phyloP scores from a whole-genome alignment of 2,888 invertebrate species.

The Chorisops tibialis region DNA sequence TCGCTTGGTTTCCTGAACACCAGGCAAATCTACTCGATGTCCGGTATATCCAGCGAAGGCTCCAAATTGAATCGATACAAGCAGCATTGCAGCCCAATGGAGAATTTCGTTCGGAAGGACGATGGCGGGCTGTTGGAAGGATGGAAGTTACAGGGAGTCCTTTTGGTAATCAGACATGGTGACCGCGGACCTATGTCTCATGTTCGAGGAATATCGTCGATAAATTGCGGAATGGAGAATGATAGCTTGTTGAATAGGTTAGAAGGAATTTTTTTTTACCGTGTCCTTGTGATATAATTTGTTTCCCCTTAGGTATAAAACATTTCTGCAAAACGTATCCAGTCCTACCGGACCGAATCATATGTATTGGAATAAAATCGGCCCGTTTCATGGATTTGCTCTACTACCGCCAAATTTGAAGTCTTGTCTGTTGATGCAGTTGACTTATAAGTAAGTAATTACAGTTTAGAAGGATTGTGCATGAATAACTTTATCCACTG shows the following conservation, averaged over 20 bases:
- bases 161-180: slow-evolving; percentile 81
- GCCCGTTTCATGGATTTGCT: slow-evolving; percentile 82
- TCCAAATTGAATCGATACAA: slow-evolving; percentile 63
- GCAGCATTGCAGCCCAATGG: slow-evolving; percentile 69
- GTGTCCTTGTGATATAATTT: slow-evolving; percentile 27
- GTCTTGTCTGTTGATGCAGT: slow-evolving; percentile 78
- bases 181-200: slow-evolving; percentile 85
- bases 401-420: slow-evolving; percentile 64
- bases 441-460: slow-evolving; percentile 64
- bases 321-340: slow-evolving; percentile 46
- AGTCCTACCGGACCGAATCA: slow-evolving; percentile 53
- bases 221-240: slow-evolving; percentile 67
- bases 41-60: slow-evolving; percentile 53
- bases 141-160: slow-evolving; percentile 54
- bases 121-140: slow-evolving; percentile 60
- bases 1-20: slow-evolving; percentile 40
- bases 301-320: slow-evolving; percentile 45
- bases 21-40: slow-evolving; percentile 33
- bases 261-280: neutral
- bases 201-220: slow-evolving; percentile 70
- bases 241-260: slow-evolving; percentile 51
- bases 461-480: too few relatives aligned
- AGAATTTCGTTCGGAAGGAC: slow-evolving; percentile 64
- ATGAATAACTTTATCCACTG: too few relatives aligned
- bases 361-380: slow-evolving; percentile 71